phyloP scores from a whole-genome alignment of 2,113 vertebrate genomes.

The Phalacrocorax aristotelis region DNA sequence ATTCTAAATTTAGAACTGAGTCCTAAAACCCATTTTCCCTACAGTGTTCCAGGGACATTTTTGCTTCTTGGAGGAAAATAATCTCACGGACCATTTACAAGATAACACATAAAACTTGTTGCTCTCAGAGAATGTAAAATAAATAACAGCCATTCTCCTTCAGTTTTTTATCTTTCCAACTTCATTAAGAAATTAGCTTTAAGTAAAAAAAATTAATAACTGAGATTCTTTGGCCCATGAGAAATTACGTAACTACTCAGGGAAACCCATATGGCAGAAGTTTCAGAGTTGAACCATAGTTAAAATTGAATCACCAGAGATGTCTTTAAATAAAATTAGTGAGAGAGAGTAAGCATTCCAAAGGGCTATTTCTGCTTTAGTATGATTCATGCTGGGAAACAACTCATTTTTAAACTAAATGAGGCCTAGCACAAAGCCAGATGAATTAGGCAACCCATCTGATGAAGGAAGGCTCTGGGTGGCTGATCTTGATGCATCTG shows the following conservation, averaged over 20 bases:
- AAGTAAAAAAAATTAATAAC: neutral
- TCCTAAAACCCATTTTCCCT: neutral
- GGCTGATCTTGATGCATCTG: neutral
- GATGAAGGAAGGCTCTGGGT: neutral
- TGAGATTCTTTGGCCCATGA: neutral
- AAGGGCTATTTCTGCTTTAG: neutral
- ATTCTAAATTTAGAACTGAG: neutral
- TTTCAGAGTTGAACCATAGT: neutral
- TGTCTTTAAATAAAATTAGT: constrained; percentile 21
- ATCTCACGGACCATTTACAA: neutral
- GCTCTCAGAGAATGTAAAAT: neutral
- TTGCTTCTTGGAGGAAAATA: neutral
- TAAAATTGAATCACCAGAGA: constrained; percentile 9
- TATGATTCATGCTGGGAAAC: neutral
- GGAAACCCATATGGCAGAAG: neutral
- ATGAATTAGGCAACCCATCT: neutral
- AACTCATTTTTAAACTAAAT: neutral
- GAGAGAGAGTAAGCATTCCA: neutral
- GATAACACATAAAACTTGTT: neutral
- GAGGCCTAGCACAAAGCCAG: neutral
- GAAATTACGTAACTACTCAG: neutral
- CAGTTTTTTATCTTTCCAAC: neutral
- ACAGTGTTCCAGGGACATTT: neutral
- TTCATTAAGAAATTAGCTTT: neutral
- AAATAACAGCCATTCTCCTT: neutral